A percentile compares a stretch with the other conserved stretches of the same genome.
Conservation (phyloP, 2,888 invertebrate genomes). For the Drymonia ruficornis region DNA sequence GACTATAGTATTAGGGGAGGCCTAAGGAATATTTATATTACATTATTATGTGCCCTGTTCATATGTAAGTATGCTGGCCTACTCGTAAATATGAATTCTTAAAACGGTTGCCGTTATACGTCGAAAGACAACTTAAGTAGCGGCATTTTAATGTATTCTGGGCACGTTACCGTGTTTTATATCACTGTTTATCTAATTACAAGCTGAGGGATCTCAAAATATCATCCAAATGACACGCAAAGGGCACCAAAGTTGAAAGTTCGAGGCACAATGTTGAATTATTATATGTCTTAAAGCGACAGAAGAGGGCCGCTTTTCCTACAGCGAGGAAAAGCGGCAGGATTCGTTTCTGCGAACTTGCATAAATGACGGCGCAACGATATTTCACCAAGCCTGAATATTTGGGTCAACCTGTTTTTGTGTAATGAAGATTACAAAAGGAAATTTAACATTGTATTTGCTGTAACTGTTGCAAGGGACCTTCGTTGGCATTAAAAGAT, state of each 20-base stretch:
- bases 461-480: slow-evolving; percentile 72
- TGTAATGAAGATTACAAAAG: slow-evolving; percentile 80
- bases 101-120: slow-evolving; percentile 11
- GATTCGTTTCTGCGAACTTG: slow-evolving; percentile 81
- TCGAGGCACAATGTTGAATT: slow-evolving; percentile 49
- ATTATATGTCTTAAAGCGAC: slow-evolving; percentile 63
- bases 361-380: slow-evolving; percentile 78
- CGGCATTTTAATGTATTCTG: slow-evolving; percentile 20
- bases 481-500: slow-evolving; percentile 75
- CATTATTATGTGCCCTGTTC: slow-evolving; percentile 57
- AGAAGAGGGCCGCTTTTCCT: slow-evolving; percentile 66
- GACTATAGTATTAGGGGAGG: slow-evolving; percentile 59
- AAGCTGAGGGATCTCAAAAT: slow-evolving; percentile 61
- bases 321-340: slow-evolving; percentile 58
- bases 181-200: slow-evolving; percentile 66
- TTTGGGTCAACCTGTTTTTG: slow-evolving; percentile 84
- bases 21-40: slow-evolving; percentile 68
- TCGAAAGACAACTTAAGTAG: slow-evolving; percentile 16
- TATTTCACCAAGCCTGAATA: slow-evolving; percentile 78
- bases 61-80: slow-evolving; percentile 36
- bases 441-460: slow-evolving; percentile 80
- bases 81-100: slow-evolving; percentile 24
- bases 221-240: slow-evolving; percentile 70
- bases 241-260: slow-evolving; percentile 60
- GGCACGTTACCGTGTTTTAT: slow-evolving; percentile 41